Evolutionary conservation across 2,888 invertebrate genomes (phyloP).

Genomic region (Helicoverpa assulta): DNA sequence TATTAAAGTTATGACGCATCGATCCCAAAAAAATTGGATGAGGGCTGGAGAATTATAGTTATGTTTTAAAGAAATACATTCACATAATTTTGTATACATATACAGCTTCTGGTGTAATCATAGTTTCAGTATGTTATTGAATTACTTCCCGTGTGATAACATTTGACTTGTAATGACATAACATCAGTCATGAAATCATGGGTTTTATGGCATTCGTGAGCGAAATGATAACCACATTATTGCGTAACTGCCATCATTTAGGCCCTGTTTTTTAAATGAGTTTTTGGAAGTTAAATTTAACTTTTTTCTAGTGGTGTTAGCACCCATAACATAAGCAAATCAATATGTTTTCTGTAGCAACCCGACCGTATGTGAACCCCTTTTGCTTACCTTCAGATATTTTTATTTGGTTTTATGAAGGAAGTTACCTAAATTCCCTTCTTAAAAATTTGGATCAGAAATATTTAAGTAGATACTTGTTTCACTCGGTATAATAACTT

Average conservation of each 20-base stretch:
- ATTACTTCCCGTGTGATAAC: constrained; percentile 57
- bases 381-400: too few species aligned
- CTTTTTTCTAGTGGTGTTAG: not conserved
- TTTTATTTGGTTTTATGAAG: too few species aligned
- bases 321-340: too few species aligned
- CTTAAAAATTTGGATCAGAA: too few species aligned
- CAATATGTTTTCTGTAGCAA: too few species aligned
- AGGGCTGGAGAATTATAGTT: too few species aligned
- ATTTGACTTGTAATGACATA: constrained; percentile 39
- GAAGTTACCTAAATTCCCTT: too few species aligned
- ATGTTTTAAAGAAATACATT: not conserved
- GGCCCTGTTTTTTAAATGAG: not conserved
- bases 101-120: constrained; percentile 11
- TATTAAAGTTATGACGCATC: too few species aligned
- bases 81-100: not conserved
- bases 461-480: too few species aligned
- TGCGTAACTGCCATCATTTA: constrained; percentile 24
- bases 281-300: not conserved
- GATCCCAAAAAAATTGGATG: too few species aligned
- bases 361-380: too few species aligned
- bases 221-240: constrained; percentile 29
- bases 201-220: constrained; percentile 32
- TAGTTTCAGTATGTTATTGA: constrained; percentile 40
- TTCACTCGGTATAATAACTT: too few species aligned
- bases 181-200: constrained; percentile 20